phyloP scores from a whole-genome alignment of 2,113 vertebrate genomes.

The Rutilus rutilus region DNA sequence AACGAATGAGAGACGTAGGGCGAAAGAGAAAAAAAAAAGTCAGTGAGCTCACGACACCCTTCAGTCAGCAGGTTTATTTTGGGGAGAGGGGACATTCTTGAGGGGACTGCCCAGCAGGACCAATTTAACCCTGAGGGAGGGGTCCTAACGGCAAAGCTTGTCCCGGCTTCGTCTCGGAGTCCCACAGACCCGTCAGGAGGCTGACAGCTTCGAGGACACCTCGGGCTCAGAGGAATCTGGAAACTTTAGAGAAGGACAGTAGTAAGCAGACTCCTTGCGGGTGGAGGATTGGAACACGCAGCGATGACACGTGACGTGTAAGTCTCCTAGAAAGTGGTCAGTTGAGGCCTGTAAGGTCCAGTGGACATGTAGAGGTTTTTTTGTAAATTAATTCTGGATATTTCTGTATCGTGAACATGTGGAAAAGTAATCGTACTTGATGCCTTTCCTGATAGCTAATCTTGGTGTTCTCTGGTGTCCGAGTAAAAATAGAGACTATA shows the following conservation, averaged over 20 bases:
- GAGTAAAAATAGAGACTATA: slow-evolving; percentile 24
- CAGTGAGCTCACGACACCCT: slow-evolving; percentile 52
- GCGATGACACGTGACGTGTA: slow-evolving; percentile 61
- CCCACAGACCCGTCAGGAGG: neutral
- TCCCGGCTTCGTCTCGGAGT: slow-evolving; percentile 9
- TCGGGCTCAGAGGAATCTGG: slow-evolving; percentile 20
- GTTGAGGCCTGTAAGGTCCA: neutral
- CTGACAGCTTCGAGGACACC: neutral
- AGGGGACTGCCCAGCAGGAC: slow-evolving; percentile 45
- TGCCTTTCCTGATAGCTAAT: slow-evolving; percentile 19
- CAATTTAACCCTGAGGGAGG: slow-evolving; percentile 61
- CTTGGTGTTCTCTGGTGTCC: neutral
- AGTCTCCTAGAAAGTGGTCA: slow-evolving; percentile 47
- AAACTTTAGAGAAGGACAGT: slow-evolving; percentile 23
- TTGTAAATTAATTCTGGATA: slow-evolving; percentile 7
- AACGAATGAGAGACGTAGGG: neutral
- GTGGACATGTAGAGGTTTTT: neutral
- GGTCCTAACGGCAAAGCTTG: slow-evolving; percentile 27
- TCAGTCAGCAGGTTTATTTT: slow-evolving; percentile 66
- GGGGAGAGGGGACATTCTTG: slow-evolving; percentile 58
- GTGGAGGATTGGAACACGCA: slow-evolving; percentile 37
- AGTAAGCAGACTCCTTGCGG: slow-evolving; percentile 27
- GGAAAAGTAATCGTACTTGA: neutral
- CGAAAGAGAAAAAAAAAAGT: slow-evolving; percentile 25
- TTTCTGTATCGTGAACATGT: slow-evolving; percentile 1